Conservation (phyloP, 2,113 vertebrate species). For the Camelus dromedarius region DNA sequence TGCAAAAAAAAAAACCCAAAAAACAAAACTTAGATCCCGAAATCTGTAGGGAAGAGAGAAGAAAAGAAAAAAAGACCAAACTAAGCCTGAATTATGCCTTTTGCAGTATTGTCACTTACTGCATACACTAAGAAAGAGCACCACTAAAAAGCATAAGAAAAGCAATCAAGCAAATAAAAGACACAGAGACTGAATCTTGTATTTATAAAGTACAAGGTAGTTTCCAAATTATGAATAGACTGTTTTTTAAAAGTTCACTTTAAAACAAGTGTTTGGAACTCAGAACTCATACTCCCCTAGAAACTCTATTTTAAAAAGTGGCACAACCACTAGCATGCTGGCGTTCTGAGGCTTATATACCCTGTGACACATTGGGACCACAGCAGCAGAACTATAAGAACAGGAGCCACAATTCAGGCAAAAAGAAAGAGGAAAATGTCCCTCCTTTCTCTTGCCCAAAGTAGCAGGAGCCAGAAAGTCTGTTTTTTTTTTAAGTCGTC, state of each 20-base stretch:
- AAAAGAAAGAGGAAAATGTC: not conserved
- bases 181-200: not conserved
- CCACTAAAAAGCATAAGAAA: not conserved
- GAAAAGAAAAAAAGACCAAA: not conserved
- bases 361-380: not conserved
- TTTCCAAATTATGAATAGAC: not conserved
- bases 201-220: not conserved
- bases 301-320: not conserved
- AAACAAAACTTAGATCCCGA: not conserved
- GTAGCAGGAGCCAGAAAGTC: not conserved
- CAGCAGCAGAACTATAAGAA: not conserved
- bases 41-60: not conserved
- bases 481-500: not conserved
- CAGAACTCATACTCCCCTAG: not conserved
- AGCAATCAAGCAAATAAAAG: not conserved
- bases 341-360: too few species aligned
- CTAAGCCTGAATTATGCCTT: constrained; percentile 26
- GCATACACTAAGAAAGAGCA: constrained; percentile 22
- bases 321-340: accelerated
- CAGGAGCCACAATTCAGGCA: not conserved
- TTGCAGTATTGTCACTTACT: constrained; percentile 49
- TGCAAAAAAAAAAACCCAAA: not conserved
- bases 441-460: not conserved
- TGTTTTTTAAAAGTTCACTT: constrained; percentile 25
- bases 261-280: not conserved